Conservation (phyloP, 2,888 invertebrate species). For the Aphelenchoides bicaudatus region DNA sequence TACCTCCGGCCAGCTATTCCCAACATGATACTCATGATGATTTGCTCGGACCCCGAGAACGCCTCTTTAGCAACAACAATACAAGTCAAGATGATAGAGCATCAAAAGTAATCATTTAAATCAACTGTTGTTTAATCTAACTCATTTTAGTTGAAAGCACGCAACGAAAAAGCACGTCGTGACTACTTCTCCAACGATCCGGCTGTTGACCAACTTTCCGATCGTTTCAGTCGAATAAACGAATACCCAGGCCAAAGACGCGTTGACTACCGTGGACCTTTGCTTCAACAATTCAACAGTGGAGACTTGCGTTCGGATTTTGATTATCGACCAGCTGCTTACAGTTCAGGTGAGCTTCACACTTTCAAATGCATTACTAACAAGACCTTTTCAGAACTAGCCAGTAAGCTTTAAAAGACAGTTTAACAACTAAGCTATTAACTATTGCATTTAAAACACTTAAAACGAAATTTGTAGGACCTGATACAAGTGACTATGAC, state of each 20-base stretch:
- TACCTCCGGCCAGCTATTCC: slow-evolving; percentile 5
- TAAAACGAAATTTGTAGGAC: too few relatives aligned
- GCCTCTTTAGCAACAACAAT: slow-evolving; percentile 32
- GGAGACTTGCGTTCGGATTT: slow-evolving; percentile 36
- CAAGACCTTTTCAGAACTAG: too few relatives aligned
- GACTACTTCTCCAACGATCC: slow-evolving; percentile 48
- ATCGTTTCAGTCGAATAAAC: too few relatives aligned
- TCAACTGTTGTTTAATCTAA: too few relatives aligned
- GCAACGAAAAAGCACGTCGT: slow-evolving; percentile 49
- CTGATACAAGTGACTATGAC: too few relatives aligned
- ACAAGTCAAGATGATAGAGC: slow-evolving; percentile 32
- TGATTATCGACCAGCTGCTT: too few relatives aligned
- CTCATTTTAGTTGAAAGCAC: slow-evolving; percentile 35
- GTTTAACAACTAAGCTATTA: too few relatives aligned
- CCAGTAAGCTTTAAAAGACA: too few relatives aligned
- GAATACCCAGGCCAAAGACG: slow-evolving; percentile 26
- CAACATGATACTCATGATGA: slow-evolving; percentile 13
- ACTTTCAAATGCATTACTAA: too few relatives aligned
- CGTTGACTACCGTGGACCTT: slow-evolving; percentile 56
- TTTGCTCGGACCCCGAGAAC: slow-evolving; percentile 28
- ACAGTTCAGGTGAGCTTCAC: too few relatives aligned
- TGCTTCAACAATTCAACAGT: slow-evolving; percentile 58
- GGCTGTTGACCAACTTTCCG: slow-evolving; percentile 3
- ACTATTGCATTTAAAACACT: too few relatives aligned
- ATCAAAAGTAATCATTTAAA: too few relatives aligned